A percentile compares a stretch with the other conserved stretches of the same genome.
phyloP scores from a whole-genome alignment of 2,113 vertebrate species.

The Microtus richardsoni region DNA sequence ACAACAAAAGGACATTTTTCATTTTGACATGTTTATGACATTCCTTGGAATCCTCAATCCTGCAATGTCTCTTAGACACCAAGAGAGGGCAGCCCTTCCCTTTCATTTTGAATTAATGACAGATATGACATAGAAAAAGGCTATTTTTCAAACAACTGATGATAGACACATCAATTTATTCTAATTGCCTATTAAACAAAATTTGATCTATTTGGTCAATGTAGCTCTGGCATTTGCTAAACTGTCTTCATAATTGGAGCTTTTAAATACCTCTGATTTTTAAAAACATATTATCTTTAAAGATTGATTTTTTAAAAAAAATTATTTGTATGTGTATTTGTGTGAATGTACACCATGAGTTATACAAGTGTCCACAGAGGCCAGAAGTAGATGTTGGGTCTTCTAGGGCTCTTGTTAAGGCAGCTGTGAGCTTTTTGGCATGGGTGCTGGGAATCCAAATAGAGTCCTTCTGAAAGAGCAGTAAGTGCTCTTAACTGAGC shows the following conservation, averaged over 20 bases:
- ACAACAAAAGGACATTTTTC: neutral
- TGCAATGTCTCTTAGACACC: slow-evolving; percentile 52
- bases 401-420: neutral
- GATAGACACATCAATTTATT: slow-evolving; percentile 32
- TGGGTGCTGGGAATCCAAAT: neutral
- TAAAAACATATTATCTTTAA: neutral
- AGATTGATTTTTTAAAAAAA: neutral
- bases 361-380: neutral
- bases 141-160: slow-evolving; percentile 40
- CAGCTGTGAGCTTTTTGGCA: neutral
- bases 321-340: neutral
- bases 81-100: slow-evolving; percentile 58
- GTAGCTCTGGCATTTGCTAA: slow-evolving; percentile 46
- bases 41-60: neutral
- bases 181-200: slow-evolving; percentile 10
- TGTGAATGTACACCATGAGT: neutral
- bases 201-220: slow-evolving; percentile 15
- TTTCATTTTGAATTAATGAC: slow-evolving; percentile 8
- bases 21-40: neutral
- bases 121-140: slow-evolving; percentile 50
- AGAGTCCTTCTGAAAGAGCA: neutral
- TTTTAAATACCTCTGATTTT: slow-evolving; percentile 26
- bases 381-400: neutral
- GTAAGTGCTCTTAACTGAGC: neutral
- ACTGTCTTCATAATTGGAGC: slow-evolving; percentile 24